A percentile compares a stretch with the other conserved stretches of the same genome.
These are phyloP conservation scores for Danio aesculapii DNA, from an alignment of 2,797 vertebrate species.

Conservation along the genomic window DNA sequence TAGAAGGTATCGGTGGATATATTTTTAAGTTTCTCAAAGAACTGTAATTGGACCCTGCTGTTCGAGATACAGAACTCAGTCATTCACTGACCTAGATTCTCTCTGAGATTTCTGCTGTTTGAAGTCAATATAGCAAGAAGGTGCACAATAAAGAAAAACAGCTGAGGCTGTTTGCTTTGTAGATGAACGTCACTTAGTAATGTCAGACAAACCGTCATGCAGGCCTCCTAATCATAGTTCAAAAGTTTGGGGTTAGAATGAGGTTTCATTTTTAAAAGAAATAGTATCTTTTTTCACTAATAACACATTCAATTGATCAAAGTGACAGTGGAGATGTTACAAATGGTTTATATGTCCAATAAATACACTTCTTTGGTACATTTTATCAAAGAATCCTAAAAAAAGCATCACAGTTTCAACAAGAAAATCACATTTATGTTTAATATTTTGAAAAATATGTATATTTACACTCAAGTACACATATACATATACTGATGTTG, in stretches of 20 bases:
- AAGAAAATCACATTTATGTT: neutral
- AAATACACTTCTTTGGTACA: neutral
- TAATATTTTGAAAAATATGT: too few relatives aligned
- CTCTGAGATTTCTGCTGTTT: slow-evolving; percentile 33
- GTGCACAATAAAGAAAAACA: slow-evolving; percentile 19
- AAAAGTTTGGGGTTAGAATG: neutral
- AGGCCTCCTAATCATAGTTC: neutral
- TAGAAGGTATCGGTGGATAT: slow-evolving; percentile 24
- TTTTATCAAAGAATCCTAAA: neutral
- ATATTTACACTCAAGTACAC: too few relatives aligned
- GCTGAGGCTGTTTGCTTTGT: slow-evolving; percentile 9
- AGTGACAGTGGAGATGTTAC: neutral
- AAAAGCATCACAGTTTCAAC: neutral
- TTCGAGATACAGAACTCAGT: slow-evolving; percentile 40
- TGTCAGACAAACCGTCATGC: neutral
- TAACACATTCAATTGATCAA: neutral
- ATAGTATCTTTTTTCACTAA: neutral
- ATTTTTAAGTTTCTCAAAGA: slow-evolving; percentile 40
- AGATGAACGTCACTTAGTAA: neutral
- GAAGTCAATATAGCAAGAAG: slow-evolving; percentile 37
- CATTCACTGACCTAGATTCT: slow-evolving; percentile 63
- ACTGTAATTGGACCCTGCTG: slow-evolving; percentile 32
- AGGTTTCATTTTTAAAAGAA: neutral
- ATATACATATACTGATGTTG: too few relatives aligned
- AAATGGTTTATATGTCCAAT: neutral